phyloP scores from a whole-genome alignment of 2,113 vertebrate genomes.

The Mesocricetus auratus region DNA sequence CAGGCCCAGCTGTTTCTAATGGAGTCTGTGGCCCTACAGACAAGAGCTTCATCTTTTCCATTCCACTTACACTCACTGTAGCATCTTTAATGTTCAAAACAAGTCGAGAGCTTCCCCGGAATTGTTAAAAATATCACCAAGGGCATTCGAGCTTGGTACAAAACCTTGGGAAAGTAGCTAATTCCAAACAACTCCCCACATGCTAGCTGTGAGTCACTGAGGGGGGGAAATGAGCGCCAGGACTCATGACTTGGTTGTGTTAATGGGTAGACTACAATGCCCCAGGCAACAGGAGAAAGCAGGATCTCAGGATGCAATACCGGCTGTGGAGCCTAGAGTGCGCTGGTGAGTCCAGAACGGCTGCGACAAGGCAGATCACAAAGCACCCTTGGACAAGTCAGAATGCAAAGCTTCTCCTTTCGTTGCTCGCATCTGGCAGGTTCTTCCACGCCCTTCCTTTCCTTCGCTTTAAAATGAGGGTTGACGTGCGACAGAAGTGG shows the following conservation, averaged over 20 bases:
- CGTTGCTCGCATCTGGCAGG: background rate
- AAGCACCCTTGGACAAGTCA: background rate
- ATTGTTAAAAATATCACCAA: conserved; percentile 63
- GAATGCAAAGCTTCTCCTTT: background rate
- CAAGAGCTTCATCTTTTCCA: conserved; percentile 73
- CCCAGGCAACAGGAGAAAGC: background rate
- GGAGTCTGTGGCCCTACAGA: conserved; percentile 58
- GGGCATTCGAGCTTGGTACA: conserved; percentile 45
- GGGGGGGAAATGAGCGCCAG: background rate
- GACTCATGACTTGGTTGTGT: background rate
- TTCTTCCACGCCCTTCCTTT: background rate
- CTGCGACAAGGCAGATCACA: background rate
- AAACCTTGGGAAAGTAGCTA: conserved; percentile 63
- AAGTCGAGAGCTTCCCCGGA: conserved; percentile 43
- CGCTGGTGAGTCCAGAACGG: background rate
- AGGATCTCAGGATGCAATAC: background rate
- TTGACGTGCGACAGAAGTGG: background rate
- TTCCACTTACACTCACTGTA: conserved; percentile 65
- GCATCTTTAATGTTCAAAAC: conserved; percentile 73
- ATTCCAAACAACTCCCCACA: conserved; percentile 53
- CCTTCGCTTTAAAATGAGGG: conserved; percentile 43
- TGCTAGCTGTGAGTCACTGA: conserved; percentile 59
- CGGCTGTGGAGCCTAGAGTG: background rate
- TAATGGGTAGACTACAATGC: background rate
- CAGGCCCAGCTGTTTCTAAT: conserved; percentile 77